A percentile compares a stretch with the other conserved stretches of the same genome.
Conservation (phyloP, 1,140 invertebrate species). For the Colletes latitarsis region DNA sequence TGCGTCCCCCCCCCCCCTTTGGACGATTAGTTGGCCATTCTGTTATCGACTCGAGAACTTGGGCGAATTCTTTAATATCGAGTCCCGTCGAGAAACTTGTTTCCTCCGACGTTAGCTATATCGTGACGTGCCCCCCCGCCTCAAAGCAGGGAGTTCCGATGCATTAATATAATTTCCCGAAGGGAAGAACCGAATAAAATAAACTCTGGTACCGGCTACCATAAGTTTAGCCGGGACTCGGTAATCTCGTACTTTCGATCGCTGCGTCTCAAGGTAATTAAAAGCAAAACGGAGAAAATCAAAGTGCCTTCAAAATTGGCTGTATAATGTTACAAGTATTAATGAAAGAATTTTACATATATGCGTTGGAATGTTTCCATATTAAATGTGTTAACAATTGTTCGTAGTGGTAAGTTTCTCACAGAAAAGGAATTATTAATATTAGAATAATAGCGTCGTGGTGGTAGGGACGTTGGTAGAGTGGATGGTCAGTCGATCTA, state of each 20-base stretch:
- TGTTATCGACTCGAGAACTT: conserved; percentile 39
- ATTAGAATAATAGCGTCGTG: too few relatives aligned
- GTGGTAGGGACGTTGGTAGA: too few relatives aligned
- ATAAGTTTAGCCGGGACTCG: background rate
- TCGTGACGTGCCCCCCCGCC: background rate
- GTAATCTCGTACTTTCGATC: background rate
- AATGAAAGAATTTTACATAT: too few relatives aligned
- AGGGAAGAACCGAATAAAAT: conserved; percentile 6
- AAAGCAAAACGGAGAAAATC: too few relatives aligned
- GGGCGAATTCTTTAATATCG: conserved; percentile 35
- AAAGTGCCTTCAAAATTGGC: too few relatives aligned
- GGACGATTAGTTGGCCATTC: conserved; percentile 42
- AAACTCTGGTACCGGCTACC: background rate
- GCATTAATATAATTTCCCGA: conserved; percentile 28
- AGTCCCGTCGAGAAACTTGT: conserved; percentile 6
- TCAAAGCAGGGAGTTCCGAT: background rate
- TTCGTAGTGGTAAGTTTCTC: too few relatives aligned
- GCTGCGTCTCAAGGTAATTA: too few relatives aligned
- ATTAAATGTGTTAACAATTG: too few relatives aligned
- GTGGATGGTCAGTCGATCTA: too few relatives aligned
- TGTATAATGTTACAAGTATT: too few relatives aligned
- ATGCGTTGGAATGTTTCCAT: too few relatives aligned
- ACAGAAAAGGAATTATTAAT: too few relatives aligned
- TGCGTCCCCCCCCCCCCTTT: background rate
- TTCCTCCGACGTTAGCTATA: background rate